Base-by-base conservation (phyloP, 2,797 vertebrate genomes). In the Phoebastria nigripes region DNA sequence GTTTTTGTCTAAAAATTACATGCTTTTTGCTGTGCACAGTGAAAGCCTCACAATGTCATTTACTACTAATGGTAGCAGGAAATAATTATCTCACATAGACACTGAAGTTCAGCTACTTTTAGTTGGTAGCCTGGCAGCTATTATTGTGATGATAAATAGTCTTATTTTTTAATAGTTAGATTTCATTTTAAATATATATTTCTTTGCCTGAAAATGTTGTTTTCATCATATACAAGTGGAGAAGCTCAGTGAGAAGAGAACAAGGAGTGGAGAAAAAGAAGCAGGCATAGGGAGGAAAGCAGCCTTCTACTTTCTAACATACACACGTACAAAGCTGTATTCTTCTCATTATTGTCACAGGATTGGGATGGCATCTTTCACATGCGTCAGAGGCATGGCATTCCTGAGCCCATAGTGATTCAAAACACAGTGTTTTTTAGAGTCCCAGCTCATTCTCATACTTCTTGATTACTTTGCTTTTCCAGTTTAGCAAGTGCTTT, bases 51-150 rank as follows among this genome's bases (percentile, higher is more conserved):
- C 51, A 33, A 5, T 82, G 56, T 77, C 3, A 49, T 67, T 87
- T 93, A 46, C 63, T 66, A 33, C 26, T 84, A 77, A 87, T 93
- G 91, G 83, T 87, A 87, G 78, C 86, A 93, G 88, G 83, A 95
- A 96, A 92, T 84, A 42, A 55, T 88, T 72, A 65, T 56, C 35
- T 89, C 20, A 12, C 12, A 5, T 14, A 71, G 47, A 76, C 11
- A 33, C 19, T 52, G 61, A 79, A 93, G 82, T 94, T 66, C 33
- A 87, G 29, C 35, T 83, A 22, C 21, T 21, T 56, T 19, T 80
- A 22, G n/a, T 28, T 82, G 59, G 31, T 71, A 85, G 70, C 15
- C 7, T 87, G 67, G 29, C 33, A 71, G 41, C n/a, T 84, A 4
- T 35, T 88, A 52, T 16, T 83, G 24, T n/a, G n/a, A 81, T 19